Conservation (phyloP, 1,140 invertebrate species). For the Monochamus saltuarius region DNA sequence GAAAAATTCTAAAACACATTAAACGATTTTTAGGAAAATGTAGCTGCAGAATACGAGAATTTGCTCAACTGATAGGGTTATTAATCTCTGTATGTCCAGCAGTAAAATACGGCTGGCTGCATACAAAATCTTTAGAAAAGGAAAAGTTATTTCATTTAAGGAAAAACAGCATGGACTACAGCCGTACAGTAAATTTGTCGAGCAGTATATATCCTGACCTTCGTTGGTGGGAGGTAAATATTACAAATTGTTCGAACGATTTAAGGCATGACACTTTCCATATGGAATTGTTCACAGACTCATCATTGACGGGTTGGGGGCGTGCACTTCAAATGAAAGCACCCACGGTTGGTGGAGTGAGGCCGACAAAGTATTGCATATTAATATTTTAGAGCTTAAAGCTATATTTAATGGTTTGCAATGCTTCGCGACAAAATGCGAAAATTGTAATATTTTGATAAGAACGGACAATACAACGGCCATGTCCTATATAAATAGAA, state of each 20-base stretch:
- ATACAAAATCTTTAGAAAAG: too few relatives aligned
- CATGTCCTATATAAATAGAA: not conserved
- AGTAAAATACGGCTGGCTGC: slow-evolving; percentile 13
- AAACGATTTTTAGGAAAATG: not conserved
- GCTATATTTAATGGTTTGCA: slow-evolving; percentile 19
- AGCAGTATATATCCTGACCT: slow-evolving; percentile 9
- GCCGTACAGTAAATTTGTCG: not conserved
- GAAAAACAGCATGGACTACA: slow-evolving; percentile 5
- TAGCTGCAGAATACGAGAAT: slow-evolving; percentile 11
- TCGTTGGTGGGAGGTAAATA: slow-evolving; percentile 14
- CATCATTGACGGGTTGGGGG: slow-evolving; percentile 14
- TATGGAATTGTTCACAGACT: slow-evolving; percentile 13
- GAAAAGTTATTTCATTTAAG: slow-evolving; percentile 19
- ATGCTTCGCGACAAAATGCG: not conserved
- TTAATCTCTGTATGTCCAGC: slow-evolving; percentile 26
- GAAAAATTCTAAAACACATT: slow-evolving; percentile 1
- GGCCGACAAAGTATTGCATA: slow-evolving; percentile 1
- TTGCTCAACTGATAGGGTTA: slow-evolving; percentile 24
- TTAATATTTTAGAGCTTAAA: slow-evolving; percentile 23
- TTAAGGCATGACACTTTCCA: not conserved
- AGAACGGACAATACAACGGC: slow-evolving; percentile 3
- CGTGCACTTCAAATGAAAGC: slow-evolving; percentile 3
- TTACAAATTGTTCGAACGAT: not conserved
- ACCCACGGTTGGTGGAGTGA: slow-evolving; percentile 11
- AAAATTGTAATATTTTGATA: too few relatives aligned